Evolutionary conservation across 1,140 invertebrate genomes (phyloP), one percentile per base, ranked within the genome.

Genomic region (Drosophila navojoa): DNA sequence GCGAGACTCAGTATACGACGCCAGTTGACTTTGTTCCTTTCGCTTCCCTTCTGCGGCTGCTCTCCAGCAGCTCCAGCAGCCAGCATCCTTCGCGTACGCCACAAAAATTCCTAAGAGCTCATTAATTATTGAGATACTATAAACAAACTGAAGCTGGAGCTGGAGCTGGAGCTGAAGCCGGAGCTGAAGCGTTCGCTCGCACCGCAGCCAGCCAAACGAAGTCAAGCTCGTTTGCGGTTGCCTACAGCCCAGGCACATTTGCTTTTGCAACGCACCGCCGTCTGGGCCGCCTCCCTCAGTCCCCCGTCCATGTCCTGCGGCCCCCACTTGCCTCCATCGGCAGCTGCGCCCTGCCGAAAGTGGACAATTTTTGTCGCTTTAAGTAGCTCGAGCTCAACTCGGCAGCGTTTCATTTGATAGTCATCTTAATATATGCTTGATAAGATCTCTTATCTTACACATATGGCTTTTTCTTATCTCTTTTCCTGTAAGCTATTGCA

Each of bases 41-140:
- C 45, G 9, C 9, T 44, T 45, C 42, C 15, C 1, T 45, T 45
- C 42, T 11, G 10, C 10, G 1, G 10, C 42, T 15, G 5, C 13
- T 6, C 38, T 49, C 27, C 16, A 35, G n/a, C 54, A 53, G 53
- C 47, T 49, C 16, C 54, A 53, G 53, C 47, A 19, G 10, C 47
- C n/a, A 16, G 47, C 54, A 59, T 60, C 47, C 47, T 60, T 60
- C 58, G 59, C 32, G 59, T 79, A 79, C 70, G 77, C 84, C 84
- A 75, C 84, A 87, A 87, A 87, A 87, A 87, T 87, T 87, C 84
- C 84, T 89, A 87, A 87, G 84, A 87, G 84, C 84, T 87, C 84
- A 87, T 87, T 87, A 87, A 87, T 89, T 87, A 87, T 87, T 87
- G 84, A 87, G 84, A 89, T 84, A 87, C 84, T 87, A 87, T 87